Base-by-base conservation (phyloP, 2,797 vertebrate genomes). In the Oreochromis mossambicus region DNA sequence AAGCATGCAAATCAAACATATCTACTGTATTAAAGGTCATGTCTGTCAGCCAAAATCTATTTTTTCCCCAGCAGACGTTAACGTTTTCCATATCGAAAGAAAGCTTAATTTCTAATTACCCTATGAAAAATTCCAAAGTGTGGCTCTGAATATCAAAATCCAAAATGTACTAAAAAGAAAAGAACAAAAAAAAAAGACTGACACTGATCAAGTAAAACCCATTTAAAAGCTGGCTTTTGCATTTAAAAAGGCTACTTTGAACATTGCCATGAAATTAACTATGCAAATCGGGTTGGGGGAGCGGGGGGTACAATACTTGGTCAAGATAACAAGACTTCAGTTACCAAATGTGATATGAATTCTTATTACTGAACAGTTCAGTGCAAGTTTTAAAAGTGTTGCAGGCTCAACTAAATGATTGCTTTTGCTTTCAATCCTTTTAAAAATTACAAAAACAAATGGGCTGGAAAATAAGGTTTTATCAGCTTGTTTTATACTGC, bases 261-360 rank as follows among this genome's bases (percentile, higher is more conserved):
- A 89, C 91, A 87, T 34, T 52, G 24, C 51, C 88, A 86, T 91
- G 68, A 90, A 92, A 94, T 91, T 86, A 89, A 92, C 90, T 54
- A 92, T 87, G 90, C 80, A 87, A 93, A 90, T 86, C 80, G 0
- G 2, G 58, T 38, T 38, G 6, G 10, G 58, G 10, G 58, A 46
- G 51, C 8, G 6, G 10, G 15, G 82, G 12, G 87, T 82, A 92
- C 83, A 84, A 90, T 84, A 81, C 70, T 79, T 41, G 34, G 79
- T 26, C 5, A 48, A 84, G 87, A 89, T 87, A 87, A 78, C 56
- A 80, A 81, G 56, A 84, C 38, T 73, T 50, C 50, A 46, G 82
- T 80, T 83, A 54, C 34, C 26, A 78, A 88, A 83, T 66, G 70
- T 58, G 68, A 87, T 61, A 78, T 51, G 58, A 86, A 87, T 86